These are phyloP conservation scores for Pasiphila rectangulata DNA, from an alignment of 2,888 invertebrate genomes.

Conservation along the genomic window DNA sequence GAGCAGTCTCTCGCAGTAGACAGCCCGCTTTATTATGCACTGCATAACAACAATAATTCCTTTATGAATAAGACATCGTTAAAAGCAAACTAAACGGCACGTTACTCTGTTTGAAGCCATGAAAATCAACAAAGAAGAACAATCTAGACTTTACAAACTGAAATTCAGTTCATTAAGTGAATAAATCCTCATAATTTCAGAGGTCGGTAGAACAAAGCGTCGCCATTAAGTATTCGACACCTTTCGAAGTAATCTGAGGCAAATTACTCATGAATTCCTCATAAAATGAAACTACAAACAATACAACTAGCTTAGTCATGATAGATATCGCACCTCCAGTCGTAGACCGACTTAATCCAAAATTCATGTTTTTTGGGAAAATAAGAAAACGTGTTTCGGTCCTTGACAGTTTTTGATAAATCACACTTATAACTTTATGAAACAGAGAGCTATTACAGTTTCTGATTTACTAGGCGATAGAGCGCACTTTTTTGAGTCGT, in stretches of 20 bases:
- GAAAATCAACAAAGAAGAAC: neutral
- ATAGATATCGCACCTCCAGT: conserved; percentile 54
- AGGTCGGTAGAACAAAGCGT: conserved; percentile 16
- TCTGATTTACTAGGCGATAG: too few relatives aligned
- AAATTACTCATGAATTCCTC: conserved; percentile 52
- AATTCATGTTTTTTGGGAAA: too few relatives aligned
- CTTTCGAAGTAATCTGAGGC: conserved; percentile 34
- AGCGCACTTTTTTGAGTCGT: too few relatives aligned
- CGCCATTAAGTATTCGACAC: conserved; percentile 39
- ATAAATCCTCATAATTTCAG: conserved; percentile 14
- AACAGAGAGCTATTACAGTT: too few relatives aligned
- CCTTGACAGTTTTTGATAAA: too few relatives aligned
- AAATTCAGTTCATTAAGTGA: conserved; percentile 1
- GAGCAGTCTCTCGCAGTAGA: too few relatives aligned
- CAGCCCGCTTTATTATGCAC: too few relatives aligned
- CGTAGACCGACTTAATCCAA: conserved; percentile 24
- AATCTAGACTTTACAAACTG: neutral
- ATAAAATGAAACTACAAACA: conserved; percentile 62
- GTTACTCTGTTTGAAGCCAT: neutral
- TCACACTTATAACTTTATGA: too few relatives aligned
- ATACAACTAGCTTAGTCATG: conserved; percentile 62
- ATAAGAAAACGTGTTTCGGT: too few relatives aligned
- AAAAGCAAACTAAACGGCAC: too few relatives aligned
- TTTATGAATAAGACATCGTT: too few relatives aligned
- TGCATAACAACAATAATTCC: too few relatives aligned